phyloP scores from a whole-genome alignment of 1,140 invertebrate species.

The Lordiphosa clarofinis region DNA sequence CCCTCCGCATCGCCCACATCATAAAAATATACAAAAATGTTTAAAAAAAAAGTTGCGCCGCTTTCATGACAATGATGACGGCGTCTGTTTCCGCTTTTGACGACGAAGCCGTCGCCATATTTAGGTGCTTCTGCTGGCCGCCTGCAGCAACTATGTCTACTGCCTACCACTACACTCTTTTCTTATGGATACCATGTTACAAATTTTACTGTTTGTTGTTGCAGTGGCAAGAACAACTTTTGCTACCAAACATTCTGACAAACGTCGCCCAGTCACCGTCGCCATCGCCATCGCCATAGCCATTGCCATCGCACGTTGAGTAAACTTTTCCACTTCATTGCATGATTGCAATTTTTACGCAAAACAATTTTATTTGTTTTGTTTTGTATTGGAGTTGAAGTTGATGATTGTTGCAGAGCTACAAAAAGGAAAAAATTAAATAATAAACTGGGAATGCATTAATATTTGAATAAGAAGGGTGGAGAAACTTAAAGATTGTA shows the following conservation, averaged over 20 bases:
- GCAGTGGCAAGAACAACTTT: conserved; percentile 21
- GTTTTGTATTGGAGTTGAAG: conserved; percentile 28
- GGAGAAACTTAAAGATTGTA: conserved; percentile 8
- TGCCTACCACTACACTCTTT: conserved; percentile 16
- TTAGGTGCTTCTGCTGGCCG: conserved; percentile 45
- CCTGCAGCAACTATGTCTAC: conserved; percentile 31
- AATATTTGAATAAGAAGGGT: conserved; percentile 10
- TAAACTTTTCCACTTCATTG: conserved; percentile 70
- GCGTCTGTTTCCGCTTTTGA: conserved; percentile 57
- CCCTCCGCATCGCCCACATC: conserved; percentile 8
- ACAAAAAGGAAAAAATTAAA: neutral
- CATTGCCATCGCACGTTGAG: conserved; percentile 47
- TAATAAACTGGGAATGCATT: neutral
- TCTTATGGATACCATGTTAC: conserved; percentile 25
- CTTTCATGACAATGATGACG: conserved; percentile 70
- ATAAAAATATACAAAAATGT: conserved; percentile 4
- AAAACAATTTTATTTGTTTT: conserved; percentile 74
- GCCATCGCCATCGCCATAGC: conserved; percentile 6
- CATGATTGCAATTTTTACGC: conserved; percentile 71
- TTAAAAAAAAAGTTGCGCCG: conserved; percentile 35
- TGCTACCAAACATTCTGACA: conserved; percentile 7
- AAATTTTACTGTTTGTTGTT: conserved; percentile 33
- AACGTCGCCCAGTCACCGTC: conserved; percentile 16
- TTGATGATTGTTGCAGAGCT: conserved; percentile 8
- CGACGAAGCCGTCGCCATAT: conserved; percentile 44